A percentile compares a stretch with the other conserved stretches of the same genome.
Conservation (phyloP, 1,140 invertebrate species). For the Mycetomoellerius zeteki region DNA sequence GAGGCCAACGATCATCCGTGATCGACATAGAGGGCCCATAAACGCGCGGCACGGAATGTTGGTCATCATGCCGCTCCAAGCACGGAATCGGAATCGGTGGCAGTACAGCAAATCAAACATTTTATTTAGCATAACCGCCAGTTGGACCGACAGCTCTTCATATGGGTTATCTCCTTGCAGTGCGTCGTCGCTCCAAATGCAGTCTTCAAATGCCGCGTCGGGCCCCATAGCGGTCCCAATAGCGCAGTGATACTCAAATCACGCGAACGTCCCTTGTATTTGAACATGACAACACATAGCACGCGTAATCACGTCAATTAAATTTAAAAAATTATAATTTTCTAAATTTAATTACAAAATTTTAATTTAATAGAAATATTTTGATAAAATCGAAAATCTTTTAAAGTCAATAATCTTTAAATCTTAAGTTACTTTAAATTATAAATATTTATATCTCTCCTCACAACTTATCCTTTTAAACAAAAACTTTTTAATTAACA, state of each 20-base stretch:
- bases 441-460: not conserved
- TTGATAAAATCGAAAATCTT: not conserved
- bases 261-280: not conserved
- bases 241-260: constrained; percentile 82
- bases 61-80: constrained; percentile 71
- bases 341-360: not conserved
- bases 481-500: not conserved
- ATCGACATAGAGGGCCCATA: constrained; percentile 72
- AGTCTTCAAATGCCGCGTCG: constrained; percentile 81
- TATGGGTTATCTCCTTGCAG: constrained; percentile 83
- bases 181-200: constrained; percentile 83
- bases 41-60: constrained; percentile 73
- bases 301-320: not conserved
- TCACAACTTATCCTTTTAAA: not conserved
- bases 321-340: not conserved
- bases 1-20: constrained; percentile 61
- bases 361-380: not conserved
- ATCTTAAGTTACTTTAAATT: not conserved
- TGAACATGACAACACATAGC: not conserved
- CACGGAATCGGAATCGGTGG: constrained; percentile 82
- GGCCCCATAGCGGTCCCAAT: constrained; percentile 72
- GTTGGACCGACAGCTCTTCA: constrained; percentile 82
- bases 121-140: constrained; percentile 83
- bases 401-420: not conserved
- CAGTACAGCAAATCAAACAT: constrained; percentile 83